These are phyloP conservation scores for Drosophila grimshawi DNA, from an alignment of 1,140 invertebrate genomes.

Conservation along the genomic window DNA sequence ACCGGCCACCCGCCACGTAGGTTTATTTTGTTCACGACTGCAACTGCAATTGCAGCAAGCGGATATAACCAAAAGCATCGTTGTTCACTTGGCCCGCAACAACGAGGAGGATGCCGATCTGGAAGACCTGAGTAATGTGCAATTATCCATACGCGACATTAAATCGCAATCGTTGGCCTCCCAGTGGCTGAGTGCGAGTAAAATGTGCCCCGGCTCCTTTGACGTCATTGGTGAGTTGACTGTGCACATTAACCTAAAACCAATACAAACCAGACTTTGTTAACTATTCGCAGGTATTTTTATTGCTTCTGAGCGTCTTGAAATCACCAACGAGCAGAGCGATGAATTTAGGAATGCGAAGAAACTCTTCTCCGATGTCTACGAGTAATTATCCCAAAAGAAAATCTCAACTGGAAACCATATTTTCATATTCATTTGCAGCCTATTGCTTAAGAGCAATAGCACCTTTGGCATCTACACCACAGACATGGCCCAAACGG, in stretches of 20 bases:
- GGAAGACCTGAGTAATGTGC: constrained; percentile 55
- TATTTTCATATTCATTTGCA: not conserved
- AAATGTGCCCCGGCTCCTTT: constrained; percentile 83
- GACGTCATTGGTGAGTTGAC: constrained; percentile 70
- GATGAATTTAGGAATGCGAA: constrained; percentile 72
- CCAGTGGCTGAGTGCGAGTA: constrained; percentile 77
- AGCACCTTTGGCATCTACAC: constrained; percentile 67
- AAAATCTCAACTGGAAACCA: not conserved
- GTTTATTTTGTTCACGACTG: constrained; percentile 44
- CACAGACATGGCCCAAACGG: constrained; percentile 70
- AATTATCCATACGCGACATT: constrained; percentile 60
- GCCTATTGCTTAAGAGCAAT: constrained; percentile 69
- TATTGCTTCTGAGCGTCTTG: constrained; percentile 54
- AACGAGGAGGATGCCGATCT: constrained; percentile 75
- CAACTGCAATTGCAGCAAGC: constrained; percentile 58
- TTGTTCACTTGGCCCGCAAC: constrained; percentile 78
- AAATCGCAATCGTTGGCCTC: constrained; percentile 74
- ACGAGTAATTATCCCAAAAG: constrained; percentile 60
- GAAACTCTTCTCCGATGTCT: constrained; percentile 73
- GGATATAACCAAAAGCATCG: constrained; percentile 68
- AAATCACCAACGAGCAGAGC: constrained; percentile 60
- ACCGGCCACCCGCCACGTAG: constrained; percentile 58
- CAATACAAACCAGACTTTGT: not conserved
- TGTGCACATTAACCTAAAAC: not conserved
- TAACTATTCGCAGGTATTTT: constrained; percentile 62